Percentiles rank a stretch among this genome's conserved stretches.
These are phyloP conservation scores for Hofmannophila pseudospretella DNA, from an alignment of 2,888 invertebrate species.

Conservation along the genomic window DNA sequence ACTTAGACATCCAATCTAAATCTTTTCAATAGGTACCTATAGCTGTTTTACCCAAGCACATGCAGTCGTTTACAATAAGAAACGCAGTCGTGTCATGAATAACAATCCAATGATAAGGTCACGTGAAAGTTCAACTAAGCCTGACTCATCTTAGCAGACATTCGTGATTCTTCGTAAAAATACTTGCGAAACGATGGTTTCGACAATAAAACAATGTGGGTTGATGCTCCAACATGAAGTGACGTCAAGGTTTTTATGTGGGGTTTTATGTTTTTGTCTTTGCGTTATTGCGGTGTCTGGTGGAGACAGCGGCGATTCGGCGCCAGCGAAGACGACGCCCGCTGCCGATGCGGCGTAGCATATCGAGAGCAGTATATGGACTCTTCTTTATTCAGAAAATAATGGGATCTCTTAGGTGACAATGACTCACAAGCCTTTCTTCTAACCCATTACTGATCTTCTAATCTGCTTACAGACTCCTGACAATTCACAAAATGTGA, in stretches of 20 bases:
- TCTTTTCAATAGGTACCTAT: background rate
- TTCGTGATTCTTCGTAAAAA: slow-evolving; percentile 20
- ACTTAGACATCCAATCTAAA: background rate
- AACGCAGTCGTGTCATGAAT: background rate
- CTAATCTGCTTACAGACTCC: too few species aligned
- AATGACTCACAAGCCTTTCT: too few species aligned
- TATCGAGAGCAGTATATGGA: too few species aligned
- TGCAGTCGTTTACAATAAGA: too few species aligned
- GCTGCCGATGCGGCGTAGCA: slow-evolving; percentile 9
- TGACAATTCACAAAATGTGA: too few species aligned
- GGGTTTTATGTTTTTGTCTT: slow-evolving; percentile 42
- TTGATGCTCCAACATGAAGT: slow-evolving; percentile 31
- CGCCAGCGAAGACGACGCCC: too few species aligned
- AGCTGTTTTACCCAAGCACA: background rate
- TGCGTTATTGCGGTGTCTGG: slow-evolving; percentile 37
- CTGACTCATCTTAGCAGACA: slow-evolving; percentile 19
- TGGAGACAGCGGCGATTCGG: slow-evolving; percentile 46
- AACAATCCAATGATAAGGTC: background rate
- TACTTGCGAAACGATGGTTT: slow-evolving; percentile 21
- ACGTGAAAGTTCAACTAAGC: slow-evolving; percentile 5
- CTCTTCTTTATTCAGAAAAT: too few species aligned
- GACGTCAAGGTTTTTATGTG: slow-evolving; percentile 43
- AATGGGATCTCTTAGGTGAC: too few species aligned
- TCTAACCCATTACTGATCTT: too few species aligned
- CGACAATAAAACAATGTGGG: slow-evolving; percentile 35